Conservation (phyloP, 2,113 vertebrate species). For the Poeciliopsis turrubarensis region DNA sequence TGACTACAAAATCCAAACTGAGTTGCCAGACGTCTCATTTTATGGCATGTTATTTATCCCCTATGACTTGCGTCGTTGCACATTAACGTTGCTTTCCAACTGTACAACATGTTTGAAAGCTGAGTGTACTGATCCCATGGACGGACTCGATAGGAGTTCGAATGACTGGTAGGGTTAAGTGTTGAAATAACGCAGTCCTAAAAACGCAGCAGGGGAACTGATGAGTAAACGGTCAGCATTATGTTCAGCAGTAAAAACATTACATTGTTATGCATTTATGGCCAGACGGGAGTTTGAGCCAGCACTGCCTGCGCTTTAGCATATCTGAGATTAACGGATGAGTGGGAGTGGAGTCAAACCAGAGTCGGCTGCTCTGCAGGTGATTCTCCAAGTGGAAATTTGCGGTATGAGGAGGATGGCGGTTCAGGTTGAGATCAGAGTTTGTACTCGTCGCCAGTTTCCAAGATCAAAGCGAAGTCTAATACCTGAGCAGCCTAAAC, state of each 20-base stretch:
- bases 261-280: slow-evolving; percentile 25
- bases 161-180: not conserved
- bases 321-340: slow-evolving; percentile 14
- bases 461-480: slow-evolving; percentile 36
- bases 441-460: slow-evolving; percentile 16
- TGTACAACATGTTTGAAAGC: not conserved
- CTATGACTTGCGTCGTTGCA: not conserved
- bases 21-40: no score
- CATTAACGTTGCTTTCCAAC: not conserved
- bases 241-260: slow-evolving; percentile 11
- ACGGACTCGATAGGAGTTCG: not conserved
- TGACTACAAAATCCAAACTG: no score
- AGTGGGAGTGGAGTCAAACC: slow-evolving; percentile 33
- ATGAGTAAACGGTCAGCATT: not conserved
- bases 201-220: not conserved
- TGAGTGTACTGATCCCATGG: not conserved
- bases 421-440: slow-evolving; percentile 29
- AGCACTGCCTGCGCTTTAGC: slow-evolving; percentile 37
- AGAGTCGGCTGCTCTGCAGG: slow-evolving; percentile 49
- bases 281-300: slow-evolving; percentile 21
- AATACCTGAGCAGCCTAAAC: slow-evolving; percentile 18
- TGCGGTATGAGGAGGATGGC: slow-evolving; percentile 46
- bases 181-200: not conserved
- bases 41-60: not conserved
- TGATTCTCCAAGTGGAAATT: slow-evolving; percentile 51